Evolutionary conservation across 2,888 invertebrate species (phyloP), one percentile per base, ranked within the genome.

Genomic region (Macaria notata): DNA sequence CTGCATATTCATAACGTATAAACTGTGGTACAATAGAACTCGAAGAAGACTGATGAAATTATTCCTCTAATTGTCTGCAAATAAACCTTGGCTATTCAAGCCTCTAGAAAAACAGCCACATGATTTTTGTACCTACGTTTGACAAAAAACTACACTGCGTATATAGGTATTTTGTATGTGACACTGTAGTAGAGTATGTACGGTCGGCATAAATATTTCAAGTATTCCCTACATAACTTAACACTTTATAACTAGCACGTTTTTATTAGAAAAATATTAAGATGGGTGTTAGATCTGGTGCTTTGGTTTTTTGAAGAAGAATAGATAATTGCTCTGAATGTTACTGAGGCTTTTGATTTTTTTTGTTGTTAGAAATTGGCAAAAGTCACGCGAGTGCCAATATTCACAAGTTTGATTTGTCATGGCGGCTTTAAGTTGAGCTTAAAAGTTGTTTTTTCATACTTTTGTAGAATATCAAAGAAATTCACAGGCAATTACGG

Each of bases 231-330:
- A 1, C 2, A 19, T 1, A 19, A 19, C 19, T 19, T 19, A 1
- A 19, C 19, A 19, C 19, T 19, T 19, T 19, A 19, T 19, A 19
- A 19, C 7, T 36, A 7, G 33, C 33, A 36, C 33, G 41, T 61
- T 66, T 66, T 70, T 68, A 64, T 66, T 62, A 59, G 55, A 57
- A 65, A 62, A 61, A 66, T 64, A 60, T 59, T 57, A 39, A 41
- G 29, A 46, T 9, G 46, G 39, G 49, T 54, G 36, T 53, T 54
- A 3, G 51, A 42, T 59, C 50, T 31, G 46, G 50, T 46, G 42
- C 29, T 59, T 59, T 41, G 29, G 33, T 41, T 9, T 4, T 8
- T 41, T 41, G 8, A 4, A 41, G 9, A 41, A 41, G 41, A 41
- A 41, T 4, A n/a, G 41, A 9, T 41, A 41, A 41, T 41, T 41